These are phyloP conservation scores for Thalassophryne amazonica DNA, from an alignment of 2,797 vertebrate genomes.

Conservation along the genomic window DNA sequence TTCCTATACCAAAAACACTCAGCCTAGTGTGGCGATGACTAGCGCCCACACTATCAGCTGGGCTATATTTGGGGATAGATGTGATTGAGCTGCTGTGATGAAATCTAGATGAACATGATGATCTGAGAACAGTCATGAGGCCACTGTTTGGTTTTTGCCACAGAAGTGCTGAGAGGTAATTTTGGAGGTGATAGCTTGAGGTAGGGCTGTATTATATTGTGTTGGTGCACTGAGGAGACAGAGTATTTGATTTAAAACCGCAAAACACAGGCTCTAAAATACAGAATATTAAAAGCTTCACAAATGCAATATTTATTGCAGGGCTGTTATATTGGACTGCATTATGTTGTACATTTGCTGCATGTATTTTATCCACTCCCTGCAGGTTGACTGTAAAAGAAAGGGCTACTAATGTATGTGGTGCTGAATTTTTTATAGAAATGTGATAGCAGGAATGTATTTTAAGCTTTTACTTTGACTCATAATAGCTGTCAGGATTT, in stretches of 20 bases:
- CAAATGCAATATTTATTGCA: conserved; percentile 5
- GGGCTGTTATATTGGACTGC: conserved; percentile 19
- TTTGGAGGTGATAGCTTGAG: not conserved
- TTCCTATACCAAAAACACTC: conserved; percentile 4
- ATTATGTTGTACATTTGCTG: conserved; percentile 31
- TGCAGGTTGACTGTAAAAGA: conserved; percentile 38
- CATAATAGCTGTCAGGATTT: conserved; percentile 61
- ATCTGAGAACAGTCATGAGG: not conserved
- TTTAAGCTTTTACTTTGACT: conserved; percentile 55
- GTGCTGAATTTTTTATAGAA: conserved; percentile 40
- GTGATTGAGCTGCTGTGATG: not conserved
- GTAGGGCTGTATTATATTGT: no score
- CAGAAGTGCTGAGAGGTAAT: not conserved
- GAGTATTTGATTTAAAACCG: not conserved
- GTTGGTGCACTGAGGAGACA: no score
- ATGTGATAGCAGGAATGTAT: conserved; percentile 39
- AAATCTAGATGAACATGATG: not conserved
- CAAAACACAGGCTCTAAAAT: not conserved
- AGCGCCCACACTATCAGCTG: conserved; percentile 12
- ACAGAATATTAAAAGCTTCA: conserved; percentile 4
- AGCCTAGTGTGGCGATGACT: conserved; percentile 15
- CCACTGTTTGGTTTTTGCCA: not conserved
- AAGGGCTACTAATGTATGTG: conserved; percentile 27
- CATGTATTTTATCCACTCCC: conserved; percentile 24
- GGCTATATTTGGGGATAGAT: not conserved